Evolutionary conservation across 2,888 invertebrate species (phyloP).

Genomic region (Platerodrilus igneus): DNA sequence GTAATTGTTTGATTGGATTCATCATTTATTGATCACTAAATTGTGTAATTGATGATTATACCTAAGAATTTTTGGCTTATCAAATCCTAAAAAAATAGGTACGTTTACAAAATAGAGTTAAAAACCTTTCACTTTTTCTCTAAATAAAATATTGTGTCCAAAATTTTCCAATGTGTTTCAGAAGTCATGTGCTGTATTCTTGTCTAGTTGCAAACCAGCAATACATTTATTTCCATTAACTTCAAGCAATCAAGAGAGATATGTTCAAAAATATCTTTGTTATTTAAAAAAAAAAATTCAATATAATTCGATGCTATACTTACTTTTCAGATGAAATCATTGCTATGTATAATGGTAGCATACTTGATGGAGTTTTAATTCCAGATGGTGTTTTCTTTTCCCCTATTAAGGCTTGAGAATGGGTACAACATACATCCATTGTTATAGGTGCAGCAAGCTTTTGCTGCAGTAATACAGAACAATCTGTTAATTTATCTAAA

Average conservation of each 20-base stretch:
- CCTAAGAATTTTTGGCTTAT: too few species aligned
- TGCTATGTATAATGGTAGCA: conserved; percentile 73
- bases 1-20: too few species aligned
- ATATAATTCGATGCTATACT: conserved; percentile 40
- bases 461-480: conserved; percentile 69
- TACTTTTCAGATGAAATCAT: conserved; percentile 81
- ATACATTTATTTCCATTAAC: too few species aligned
- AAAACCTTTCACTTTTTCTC: too few species aligned
- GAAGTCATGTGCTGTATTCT: too few species aligned
- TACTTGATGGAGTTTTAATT: conserved; percentile 46
- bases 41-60: too few species aligned
- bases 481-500: conserved; percentile 80
- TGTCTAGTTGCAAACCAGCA: too few species aligned
- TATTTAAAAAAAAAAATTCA: background rate
- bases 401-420: conserved; percentile 64
- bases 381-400: conserved; percentile 65
- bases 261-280: background rate
- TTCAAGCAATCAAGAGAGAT: conserved; percentile 3
- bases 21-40: too few species aligned
- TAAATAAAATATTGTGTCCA: too few species aligned
- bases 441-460: conserved; percentile 67
- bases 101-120: too few species aligned
- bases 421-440: conserved; percentile 71
- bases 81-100: too few species aligned
- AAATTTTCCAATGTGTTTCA: too few species aligned